phyloP scores from a whole-genome alignment of 1,140 invertebrate genomes.

The Psix sp. region DNA sequence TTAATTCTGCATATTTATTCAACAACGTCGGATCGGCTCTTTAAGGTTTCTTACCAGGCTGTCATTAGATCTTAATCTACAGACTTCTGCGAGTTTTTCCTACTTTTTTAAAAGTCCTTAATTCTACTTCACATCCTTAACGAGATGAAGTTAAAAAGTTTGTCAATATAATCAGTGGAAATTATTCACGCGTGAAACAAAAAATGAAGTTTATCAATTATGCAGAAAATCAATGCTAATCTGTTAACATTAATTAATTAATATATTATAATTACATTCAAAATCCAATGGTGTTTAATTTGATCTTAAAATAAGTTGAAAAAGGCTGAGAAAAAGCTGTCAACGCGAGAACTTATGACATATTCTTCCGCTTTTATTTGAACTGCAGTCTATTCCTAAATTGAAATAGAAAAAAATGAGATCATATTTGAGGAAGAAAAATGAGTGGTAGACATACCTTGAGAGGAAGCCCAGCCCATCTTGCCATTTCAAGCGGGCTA shows the following conservation, averaged over 20 bases:
- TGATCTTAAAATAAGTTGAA: too few species aligned
- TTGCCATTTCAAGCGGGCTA: constrained; percentile 22
- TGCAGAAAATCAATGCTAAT: neutral
- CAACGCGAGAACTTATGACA: too few species aligned
- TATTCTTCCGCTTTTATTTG: too few species aligned
- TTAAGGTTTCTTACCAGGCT: constrained; percentile 37
- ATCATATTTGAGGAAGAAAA: constrained; percentile 7
- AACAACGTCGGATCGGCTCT: constrained; percentile 33
- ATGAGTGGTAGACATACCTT: neutral
- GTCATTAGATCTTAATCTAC: constrained; percentile 25
- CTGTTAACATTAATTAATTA: neutral
- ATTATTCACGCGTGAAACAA: too few species aligned
- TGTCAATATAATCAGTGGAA: too few species aligned
- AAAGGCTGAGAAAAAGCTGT: too few species aligned
- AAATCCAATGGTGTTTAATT: too few species aligned
- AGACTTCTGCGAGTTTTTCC: constrained; percentile 22
- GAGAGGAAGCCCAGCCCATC: neutral
- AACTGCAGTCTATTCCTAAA: too few species aligned
- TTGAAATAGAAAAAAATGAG: too few species aligned
- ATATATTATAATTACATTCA: neutral
- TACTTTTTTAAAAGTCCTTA: too few species aligned
- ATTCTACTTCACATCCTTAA: too few species aligned
- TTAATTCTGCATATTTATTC: constrained; percentile 52
- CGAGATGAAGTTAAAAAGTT: too few species aligned
- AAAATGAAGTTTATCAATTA: neutral